Evolutionary conservation across 2,797 vertebrate species (phyloP).

Genomic region (Thalassophryne amazonica): DNA sequence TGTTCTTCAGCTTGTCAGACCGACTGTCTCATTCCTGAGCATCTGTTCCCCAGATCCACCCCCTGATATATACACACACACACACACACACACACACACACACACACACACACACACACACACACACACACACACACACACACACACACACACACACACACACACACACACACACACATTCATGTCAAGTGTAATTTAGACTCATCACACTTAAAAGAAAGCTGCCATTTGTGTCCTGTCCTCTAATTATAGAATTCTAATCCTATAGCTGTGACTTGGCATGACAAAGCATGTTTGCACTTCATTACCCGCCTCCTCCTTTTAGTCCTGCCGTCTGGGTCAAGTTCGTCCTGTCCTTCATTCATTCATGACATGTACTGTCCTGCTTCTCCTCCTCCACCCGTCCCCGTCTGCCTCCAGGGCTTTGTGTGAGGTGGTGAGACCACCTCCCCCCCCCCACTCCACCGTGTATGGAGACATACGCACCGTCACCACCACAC

Average conservation of each 20-base stretch:
- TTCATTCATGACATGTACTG: constrained; percentile 60
- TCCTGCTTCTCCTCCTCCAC: constrained; percentile 34
- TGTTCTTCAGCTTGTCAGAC: constrained; percentile 27
- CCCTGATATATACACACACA: no score
- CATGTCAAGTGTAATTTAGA: constrained; percentile 60
- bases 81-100: no score
- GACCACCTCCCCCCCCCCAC: constrained; percentile 11
- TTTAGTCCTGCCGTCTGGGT: constrained; percentile 68
- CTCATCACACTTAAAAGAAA: constrained; percentile 60
- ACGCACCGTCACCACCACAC: constrained; percentile 32
- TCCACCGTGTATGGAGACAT: constrained; percentile 12
- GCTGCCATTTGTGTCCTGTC: constrained; percentile 67
- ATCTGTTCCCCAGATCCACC: constrained; percentile 59
- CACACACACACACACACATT: no score
- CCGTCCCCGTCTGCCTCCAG: constrained; percentile 23
- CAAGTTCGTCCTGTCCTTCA: constrained; percentile 71
- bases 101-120: no score
- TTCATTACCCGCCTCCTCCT: constrained; percentile 71
- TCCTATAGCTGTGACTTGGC: constrained; percentile 73
- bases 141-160: no score
- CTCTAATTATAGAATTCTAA: constrained; percentile 78
- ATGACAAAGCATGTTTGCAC: constrained; percentile 79
- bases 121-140: no score
- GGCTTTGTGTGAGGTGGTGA: constrained; percentile 54
- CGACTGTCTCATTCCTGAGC: constrained; percentile 15